Evolutionary conservation across 2,113 vertebrate species (phyloP).

Genomic region (Halcyon senegalensis): DNA sequence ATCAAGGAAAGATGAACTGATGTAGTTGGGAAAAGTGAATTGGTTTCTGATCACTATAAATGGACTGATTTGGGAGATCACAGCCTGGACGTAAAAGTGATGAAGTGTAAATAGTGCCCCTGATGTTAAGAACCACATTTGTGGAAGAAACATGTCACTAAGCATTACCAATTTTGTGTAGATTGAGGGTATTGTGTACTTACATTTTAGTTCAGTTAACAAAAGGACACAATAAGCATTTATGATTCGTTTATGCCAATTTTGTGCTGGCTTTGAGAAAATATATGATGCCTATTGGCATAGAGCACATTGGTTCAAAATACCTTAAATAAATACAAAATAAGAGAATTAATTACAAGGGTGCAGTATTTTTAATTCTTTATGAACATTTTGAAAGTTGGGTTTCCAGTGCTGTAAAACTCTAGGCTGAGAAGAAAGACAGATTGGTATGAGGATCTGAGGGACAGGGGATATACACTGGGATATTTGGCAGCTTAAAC

Average conservation of each 20-base stretch:
- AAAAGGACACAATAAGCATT: neutral
- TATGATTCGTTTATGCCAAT: neutral
- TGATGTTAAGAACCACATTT: neutral
- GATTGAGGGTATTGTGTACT: neutral
- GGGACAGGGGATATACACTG: rapidly evolving
- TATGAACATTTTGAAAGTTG: neutral
- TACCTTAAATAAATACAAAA: neutral
- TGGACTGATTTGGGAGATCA: neutral
- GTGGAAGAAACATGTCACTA: neutral
- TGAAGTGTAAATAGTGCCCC: neutral
- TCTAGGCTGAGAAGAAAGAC: neutral
- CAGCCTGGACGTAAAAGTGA: neutral
- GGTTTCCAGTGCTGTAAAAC: neutral
- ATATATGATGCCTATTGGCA: neutral
- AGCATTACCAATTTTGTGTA: neutral
- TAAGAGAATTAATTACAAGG: neutral
- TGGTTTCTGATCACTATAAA: neutral
- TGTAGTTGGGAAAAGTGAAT: neutral
- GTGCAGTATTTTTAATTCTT: neutral
- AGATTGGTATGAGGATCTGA: neutral
- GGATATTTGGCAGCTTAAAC: neutral
- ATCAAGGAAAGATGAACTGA: neutral
- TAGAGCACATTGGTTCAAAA: neutral
- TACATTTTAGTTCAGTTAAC: neutral
- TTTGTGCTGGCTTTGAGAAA: neutral